These are phyloP conservation scores for Platysteira castanea DNA, from an alignment of 2,113 vertebrate species.

Conservation along the genomic window DNA sequence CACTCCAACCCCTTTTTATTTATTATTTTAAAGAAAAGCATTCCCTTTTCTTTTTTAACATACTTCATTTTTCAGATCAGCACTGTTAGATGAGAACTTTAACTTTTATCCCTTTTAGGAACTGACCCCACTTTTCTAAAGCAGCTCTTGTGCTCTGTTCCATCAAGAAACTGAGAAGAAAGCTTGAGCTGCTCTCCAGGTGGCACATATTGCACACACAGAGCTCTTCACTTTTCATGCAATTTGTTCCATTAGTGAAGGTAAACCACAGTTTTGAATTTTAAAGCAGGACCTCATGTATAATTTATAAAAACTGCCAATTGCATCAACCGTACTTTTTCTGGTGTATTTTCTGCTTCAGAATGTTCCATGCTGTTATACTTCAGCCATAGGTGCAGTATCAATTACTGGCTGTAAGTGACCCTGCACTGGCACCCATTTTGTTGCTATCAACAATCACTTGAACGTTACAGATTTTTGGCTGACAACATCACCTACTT, in stretches of 20 bases:
- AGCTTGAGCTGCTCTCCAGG: background rate
- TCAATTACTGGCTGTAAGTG: constrained; percentile 39
- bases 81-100: background rate
- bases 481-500: constrained; percentile 54
- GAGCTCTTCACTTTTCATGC: background rate
- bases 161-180: background rate
- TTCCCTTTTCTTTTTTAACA: background rate
- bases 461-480: constrained; percentile 46
- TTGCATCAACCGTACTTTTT: constrained; percentile 30
- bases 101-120: background rate
- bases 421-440: constrained; percentile 45
- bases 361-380: constrained; percentile 37
- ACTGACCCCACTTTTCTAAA: background rate
- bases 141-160: background rate
- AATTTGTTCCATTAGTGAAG: constrained; percentile 22
- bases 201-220: background rate
- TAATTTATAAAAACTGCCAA: constrained; percentile 64
- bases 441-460: constrained; percentile 52
- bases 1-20: background rate
- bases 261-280: constrained; percentile 53
- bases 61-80: background rate
- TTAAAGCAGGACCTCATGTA: constrained; percentile 46
- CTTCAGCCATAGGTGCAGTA: background rate
- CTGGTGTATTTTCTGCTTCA: constrained; percentile 45
- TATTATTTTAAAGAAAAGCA: background rate